A percentile compares a stretch with the other conserved stretches of the same genome.
Evolutionary conservation across 2,888 invertebrate genomes (phyloP).

Genomic region (Netelia inedita): DNA sequence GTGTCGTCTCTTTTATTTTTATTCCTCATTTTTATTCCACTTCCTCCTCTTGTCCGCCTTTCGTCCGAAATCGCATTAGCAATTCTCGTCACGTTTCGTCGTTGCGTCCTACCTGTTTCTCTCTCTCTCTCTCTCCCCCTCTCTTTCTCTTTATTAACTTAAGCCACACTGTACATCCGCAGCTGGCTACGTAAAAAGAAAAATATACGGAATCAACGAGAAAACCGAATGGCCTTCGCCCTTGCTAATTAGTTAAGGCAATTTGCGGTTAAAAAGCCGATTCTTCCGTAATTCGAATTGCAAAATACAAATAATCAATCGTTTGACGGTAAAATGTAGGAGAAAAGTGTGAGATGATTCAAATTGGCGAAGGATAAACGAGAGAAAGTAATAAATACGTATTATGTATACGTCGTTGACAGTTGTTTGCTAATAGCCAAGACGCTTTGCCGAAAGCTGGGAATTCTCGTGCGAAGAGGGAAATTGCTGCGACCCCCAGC

Average conservation of each 20-base stretch:
- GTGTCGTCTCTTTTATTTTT: not conserved
- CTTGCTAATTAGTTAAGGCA: too few species aligned
- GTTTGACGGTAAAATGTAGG: too few species aligned
- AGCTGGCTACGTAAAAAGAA: not conserved
- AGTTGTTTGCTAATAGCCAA: too few species aligned
- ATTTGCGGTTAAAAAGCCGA: too few species aligned
- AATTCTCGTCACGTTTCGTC: slow-evolving; percentile 37
- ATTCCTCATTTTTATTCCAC: slow-evolving; percentile 3
- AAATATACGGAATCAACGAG: not conserved
- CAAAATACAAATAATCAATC: too few species aligned
- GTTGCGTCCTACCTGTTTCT: slow-evolving; percentile 1
- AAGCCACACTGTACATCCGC: slow-evolving; percentile 13
- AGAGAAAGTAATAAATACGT: too few species aligned
- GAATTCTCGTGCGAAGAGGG: slow-evolving; percentile 18
- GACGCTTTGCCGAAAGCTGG: not conserved
- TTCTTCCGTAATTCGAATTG: too few species aligned
- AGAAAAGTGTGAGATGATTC: too few species aligned
- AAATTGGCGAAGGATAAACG: too few species aligned
- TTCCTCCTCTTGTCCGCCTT: slow-evolving; percentile 12
- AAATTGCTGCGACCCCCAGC: slow-evolving; percentile 34
- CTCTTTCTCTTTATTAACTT: slow-evolving; percentile 24
- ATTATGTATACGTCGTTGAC: too few species aligned
- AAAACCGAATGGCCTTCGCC: too few species aligned
- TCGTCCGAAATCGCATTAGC: slow-evolving; percentile 39
- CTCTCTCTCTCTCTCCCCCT: not conserved